phyloP scores from a whole-genome alignment of 2,888 invertebrate species.

The Criorhina ranunculi region DNA sequence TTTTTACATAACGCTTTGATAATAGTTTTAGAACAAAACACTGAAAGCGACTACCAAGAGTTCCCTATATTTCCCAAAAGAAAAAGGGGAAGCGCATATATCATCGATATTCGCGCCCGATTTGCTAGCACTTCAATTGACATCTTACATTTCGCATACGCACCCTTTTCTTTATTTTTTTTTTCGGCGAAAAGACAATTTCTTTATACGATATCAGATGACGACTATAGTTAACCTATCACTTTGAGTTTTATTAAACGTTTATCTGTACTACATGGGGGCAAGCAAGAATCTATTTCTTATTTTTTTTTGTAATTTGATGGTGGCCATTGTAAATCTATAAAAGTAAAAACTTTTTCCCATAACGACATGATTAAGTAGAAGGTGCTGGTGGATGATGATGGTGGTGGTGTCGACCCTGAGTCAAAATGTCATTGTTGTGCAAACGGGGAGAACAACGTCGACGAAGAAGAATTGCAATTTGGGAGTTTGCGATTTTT shows the following conservation, averaged over 20 bases:
- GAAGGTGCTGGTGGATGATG: conserved; percentile 37
- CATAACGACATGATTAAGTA: conserved; percentile 27
- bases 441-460: conserved; percentile 42
- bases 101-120: conserved; percentile 37
- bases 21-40: neutral
- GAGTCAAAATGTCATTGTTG: conserved; percentile 72
- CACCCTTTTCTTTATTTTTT: conserved; percentile 31
- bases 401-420: conserved; percentile 58
- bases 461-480: conserved; percentile 14
- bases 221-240: conserved; percentile 41
- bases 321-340: conserved; percentile 62
- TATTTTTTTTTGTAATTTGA: conserved; percentile 15
- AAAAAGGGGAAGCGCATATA: conserved; percentile 13
- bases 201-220: neutral
- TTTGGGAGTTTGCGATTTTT: conserved; percentile 9
- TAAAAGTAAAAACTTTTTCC: conserved; percentile 55
- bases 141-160: neutral
- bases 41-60: too few species aligned
- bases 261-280: neutral
- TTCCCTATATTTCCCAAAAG: too few species aligned
- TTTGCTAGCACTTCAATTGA: neutral
- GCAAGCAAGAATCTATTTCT: neutral
- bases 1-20: conserved; percentile 53
- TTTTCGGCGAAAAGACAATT: neutral
- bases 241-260: neutral